Evolutionary conservation across 2,888 invertebrate genomes (phyloP), one percentile per base, ranked within the genome.

Genomic region (Ophonus ardosiacus): DNA sequence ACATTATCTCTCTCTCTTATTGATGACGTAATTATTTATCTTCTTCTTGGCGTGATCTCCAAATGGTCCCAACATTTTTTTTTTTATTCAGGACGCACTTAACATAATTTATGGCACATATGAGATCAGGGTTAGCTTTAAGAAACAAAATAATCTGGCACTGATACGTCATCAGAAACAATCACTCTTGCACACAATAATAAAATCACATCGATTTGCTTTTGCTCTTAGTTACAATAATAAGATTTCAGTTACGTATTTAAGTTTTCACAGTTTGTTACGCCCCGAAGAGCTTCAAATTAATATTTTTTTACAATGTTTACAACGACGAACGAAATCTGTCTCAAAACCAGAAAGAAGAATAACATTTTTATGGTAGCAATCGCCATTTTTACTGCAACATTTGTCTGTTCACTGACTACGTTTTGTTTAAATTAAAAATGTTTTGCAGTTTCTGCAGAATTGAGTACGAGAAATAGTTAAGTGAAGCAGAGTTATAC

Each of bases 241-340:
- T 84, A 82, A 71, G 74, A 74, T 56, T 68, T 82, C 57, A 84
- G 61, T 84, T 84, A 84, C 84, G 84, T 84, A 84, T 84, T 84
- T 84, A 84, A 76, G 82, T 84, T 78, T 83, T 84, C 84, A 84
- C 84, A 84, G 84, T 84, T 84, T 63, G 84, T 63, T 84, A 59
- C 74, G 43, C 76, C 76, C 61, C 38, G 15, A 15, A 59, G 56
- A 51, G 40, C 40, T 15, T 63, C 13, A 65, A 18, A n/a, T 81
- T 68, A 81, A 68, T 51, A 24, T 59, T 59, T 31, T 68, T 38
- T 81, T 68, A 81, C 71, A 74, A 74, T 74, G 71, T 78, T 78
- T 78, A 57, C 57, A 57, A 78, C 78, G 24, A 78, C 31, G 13
- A 13, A 51, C 13, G 43, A 51, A 51, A 51, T 51, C 43, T 51